Base-by-base conservation (phyloP, 2,888 invertebrate species). In the Temnothorax unifasciatus region DNA sequence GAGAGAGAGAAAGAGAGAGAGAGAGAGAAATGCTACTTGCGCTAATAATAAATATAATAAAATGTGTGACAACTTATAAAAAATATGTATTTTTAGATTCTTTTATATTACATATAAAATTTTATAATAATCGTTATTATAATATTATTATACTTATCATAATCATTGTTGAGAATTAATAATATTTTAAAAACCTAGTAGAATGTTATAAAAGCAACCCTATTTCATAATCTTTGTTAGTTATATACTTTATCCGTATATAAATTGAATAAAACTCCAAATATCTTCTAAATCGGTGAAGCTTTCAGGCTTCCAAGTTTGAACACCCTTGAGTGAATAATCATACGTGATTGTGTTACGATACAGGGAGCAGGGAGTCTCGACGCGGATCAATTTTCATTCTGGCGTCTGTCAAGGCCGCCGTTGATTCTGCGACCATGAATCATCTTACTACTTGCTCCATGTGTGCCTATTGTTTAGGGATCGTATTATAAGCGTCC, bases 381-480 rank as follows among this genome's bases (percentile, higher is more conserved):
- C 76, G 59, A 57, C 59, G 38, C 21, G 41, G 59, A 75, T 85
- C 59, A 83, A 61, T 86, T 83, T 86, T 86, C 75, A 76, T 50
- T 75, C 61, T 73, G 44, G 52, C 63, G 52, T 77, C 50, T 69
- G 71, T 79, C 79, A 81, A 86, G 83, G 86, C 74, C 66, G 25
- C 73, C 73, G 85, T 75, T 69, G 84, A 77, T 88, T 66, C 86
- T 59, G 63, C 50, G 64, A 54, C 68, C 75, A 59, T 84, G 85
- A 83, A 81, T 86, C 85, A 85, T 74, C 75, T 73, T 57, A 34
- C 81, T 85, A 21, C 50, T 47, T 13, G 77, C 73, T 73, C 77
- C 85, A 77, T 47, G 73, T 61, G 83, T 77, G 64, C 77, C 86
- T 83, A 87, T 88, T 89, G 89, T 88, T 88, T 87, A 77, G 85